Base-by-base conservation (phyloP, 1,140 invertebrate genomes). In the Pectinophora gossypiella region DNA sequence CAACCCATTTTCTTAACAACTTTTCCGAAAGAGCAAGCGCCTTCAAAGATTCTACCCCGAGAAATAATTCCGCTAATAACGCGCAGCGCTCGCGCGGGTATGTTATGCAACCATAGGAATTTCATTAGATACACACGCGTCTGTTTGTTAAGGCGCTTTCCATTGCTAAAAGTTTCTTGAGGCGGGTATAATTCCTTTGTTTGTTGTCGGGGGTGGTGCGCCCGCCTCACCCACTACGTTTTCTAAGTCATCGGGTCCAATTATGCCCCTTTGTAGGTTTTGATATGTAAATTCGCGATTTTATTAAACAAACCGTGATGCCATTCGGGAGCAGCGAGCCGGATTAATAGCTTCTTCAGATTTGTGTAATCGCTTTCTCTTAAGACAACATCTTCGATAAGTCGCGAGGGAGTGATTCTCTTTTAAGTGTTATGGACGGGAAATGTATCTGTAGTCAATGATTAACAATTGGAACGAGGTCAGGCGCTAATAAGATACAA, bases 141-240 rank as follows among this genome's bases (percentile, higher is more conserved):
- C 64, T 87, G 84, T 87, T 87, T 87, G 84, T 85, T 87, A 87
- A 87, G 84, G 80, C 81, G 84, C 84, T 85, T 87, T 85, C 84
- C 80, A 87, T 84, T 87, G 84, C 82, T 84, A 87, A 85, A 87
- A 87, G 84, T 87, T 87, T 87, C 84, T 87, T 87, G 82, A 85
- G 80, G 84, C 84, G 84, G 81, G 80, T 77, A 83, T 87, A 87
- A 87, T 87, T 87, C 81, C 84, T 87, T 87, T 87, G 81, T 87
- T 87, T 87, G 81, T 81, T 82, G 64, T 73, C 52, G 70, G 80
- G 80, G 77, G 77, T 75, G 71, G 73, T 68, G 65, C 59, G 59
- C 54, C 79, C 70, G 56, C 66, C 64, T 73, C 82, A 70, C 84
- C 84, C 80, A 73, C 78, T 81, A 82, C 74, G 81, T 85, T 87